Percentiles rank a stretch among this genome's conserved stretches.
These are phyloP conservation scores for Cyrtorhinus lividipennis DNA, from an alignment of 1,140 invertebrate species.

Conservation along the genomic window DNA sequence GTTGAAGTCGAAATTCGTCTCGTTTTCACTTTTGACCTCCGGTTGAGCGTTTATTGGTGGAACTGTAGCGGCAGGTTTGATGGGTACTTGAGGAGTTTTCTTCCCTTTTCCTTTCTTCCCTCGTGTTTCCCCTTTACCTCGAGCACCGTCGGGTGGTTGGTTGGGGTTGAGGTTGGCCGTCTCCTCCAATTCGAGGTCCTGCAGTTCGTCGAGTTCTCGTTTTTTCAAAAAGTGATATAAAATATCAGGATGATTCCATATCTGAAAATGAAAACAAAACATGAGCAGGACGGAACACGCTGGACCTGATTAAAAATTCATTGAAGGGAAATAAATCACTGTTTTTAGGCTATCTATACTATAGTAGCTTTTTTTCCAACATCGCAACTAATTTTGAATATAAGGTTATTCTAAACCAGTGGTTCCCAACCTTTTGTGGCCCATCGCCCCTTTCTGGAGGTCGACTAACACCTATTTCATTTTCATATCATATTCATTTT, in stretches of 20 bases:
- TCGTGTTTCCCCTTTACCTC: slow-evolving; percentile 12
- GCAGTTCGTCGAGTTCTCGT: slow-evolving; percentile 58
- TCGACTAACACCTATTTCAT: too few relatives aligned
- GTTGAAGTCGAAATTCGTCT: slow-evolving; percentile 5
- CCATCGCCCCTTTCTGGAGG: too few relatives aligned
- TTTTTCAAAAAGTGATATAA: slow-evolving; percentile 82
- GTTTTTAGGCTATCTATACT: not conserved
- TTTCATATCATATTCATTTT: too few relatives aligned
- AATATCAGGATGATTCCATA: slow-evolving; percentile 99
- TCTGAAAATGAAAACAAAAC: slow-evolving; percentile 37
- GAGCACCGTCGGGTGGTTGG: slow-evolving; percentile 24
- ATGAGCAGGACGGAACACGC: too few relatives aligned
- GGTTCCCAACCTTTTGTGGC: too few relatives aligned
- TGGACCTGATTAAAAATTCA: slow-evolving; percentile 1
- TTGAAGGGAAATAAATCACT: slow-evolving; percentile 15
- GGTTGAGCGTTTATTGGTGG: slow-evolving; percentile 21
- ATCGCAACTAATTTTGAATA: too few relatives aligned
- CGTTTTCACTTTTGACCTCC: not conserved
- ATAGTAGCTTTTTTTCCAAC: too few relatives aligned
- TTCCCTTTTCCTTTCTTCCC: slow-evolving; percentile 19
- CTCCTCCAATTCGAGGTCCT: slow-evolving; percentile 82
- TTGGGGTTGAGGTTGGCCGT: slow-evolving; percentile 35
- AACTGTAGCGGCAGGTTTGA: slow-evolving; percentile 25
- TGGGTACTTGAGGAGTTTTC: slow-evolving; percentile 10
- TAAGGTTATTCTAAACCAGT: too few relatives aligned